Evolutionary conservation across 2,888 invertebrate species (phyloP).

Genomic region (Cistogaster globosa): DNA sequence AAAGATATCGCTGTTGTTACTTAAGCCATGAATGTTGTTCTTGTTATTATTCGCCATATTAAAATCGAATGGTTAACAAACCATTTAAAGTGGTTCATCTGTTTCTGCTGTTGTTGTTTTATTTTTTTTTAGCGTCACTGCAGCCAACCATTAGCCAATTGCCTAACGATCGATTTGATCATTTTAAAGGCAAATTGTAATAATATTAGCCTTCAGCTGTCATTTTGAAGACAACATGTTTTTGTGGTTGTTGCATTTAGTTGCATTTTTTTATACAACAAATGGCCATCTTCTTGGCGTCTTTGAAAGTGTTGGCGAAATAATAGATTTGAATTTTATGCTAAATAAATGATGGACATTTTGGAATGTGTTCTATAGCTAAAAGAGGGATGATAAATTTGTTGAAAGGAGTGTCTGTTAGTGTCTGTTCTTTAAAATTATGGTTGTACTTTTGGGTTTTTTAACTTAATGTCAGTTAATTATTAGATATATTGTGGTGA

Average conservation of each 20-base stretch:
- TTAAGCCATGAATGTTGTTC: slow-evolving; percentile 16
- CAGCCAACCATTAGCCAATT: slow-evolving; percentile 46
- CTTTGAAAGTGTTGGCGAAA: slow-evolving; percentile 57
- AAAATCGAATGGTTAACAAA: slow-evolving; percentile 50
- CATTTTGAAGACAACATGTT: slow-evolving; percentile 59
- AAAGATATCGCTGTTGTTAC: slow-evolving; percentile 25
- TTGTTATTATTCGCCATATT: slow-evolving; percentile 48
- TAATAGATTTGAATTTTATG: slow-evolving; percentile 57
- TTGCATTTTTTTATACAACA: slow-evolving; percentile 17
- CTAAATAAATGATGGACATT: slow-evolving; percentile 44
- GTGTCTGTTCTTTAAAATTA: neutral
- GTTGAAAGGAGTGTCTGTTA: slow-evolving; percentile 22
- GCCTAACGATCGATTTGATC: slow-evolving; percentile 60
- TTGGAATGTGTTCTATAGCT: slow-evolving; percentile 52
- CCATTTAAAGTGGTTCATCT: slow-evolving; percentile 70
- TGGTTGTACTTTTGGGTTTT: neutral
- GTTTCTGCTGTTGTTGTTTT: neutral
- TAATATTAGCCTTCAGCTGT: slow-evolving; percentile 69
- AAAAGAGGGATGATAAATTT: slow-evolving; percentile 4
- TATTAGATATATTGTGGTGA: no score
- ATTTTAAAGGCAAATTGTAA: slow-evolving; percentile 69
- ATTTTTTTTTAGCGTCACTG: slow-evolving; percentile 18
- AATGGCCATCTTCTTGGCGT: slow-evolving; percentile 59
- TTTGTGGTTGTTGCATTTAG: slow-evolving; percentile 34
- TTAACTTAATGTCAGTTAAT: slow-evolving; percentile 11